Percentiles rank a stretch among this genome's conserved stretches.
Conservation (phyloP, 37 sponge, comb jelly and placozoan genomes). For the Agelas oroides region DNA sequence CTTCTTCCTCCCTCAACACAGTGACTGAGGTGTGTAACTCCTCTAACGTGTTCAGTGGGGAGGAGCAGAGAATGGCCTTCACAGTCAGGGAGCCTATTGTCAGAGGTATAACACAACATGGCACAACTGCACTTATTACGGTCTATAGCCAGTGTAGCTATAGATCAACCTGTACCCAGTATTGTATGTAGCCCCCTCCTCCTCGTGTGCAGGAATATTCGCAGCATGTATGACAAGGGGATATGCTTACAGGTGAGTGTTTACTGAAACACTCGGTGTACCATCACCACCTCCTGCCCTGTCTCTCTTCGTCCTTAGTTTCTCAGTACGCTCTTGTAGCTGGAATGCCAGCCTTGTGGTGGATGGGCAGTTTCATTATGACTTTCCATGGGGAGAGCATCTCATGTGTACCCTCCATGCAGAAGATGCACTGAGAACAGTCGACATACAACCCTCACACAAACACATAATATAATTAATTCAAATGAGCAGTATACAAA, state of each 20-base stretch:
- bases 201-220: constrained; percentile 55
- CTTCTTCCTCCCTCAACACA: not conserved
- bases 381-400: constrained; percentile 58
- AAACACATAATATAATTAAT: too few species aligned
- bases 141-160: not conserved
- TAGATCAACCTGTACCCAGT: constrained; percentile 2
- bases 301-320: constrained; percentile 32
- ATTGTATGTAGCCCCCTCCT: constrained; percentile 5
- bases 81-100: constrained; percentile 75
- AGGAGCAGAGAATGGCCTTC: constrained; percentile 47
- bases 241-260: constrained; percentile 36
- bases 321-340: constrained; percentile 57
- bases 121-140: not conserved
- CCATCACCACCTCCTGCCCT: too few species aligned
- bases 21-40: constrained; percentile 60
- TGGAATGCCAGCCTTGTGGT: constrained; percentile 64
- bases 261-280: too few species aligned
- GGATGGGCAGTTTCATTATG: constrained; percentile 61
- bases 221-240: constrained; percentile 43
- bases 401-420: constrained; percentile 51
- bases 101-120: constrained; percentile 43
- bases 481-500: too few species aligned
- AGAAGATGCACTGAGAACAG: constrained; percentile 62
- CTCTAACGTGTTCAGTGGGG: constrained; percentile 45
- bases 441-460: not conserved